Evolutionary conservation across 2,888 invertebrate genomes (phyloP).

Genomic region (Bibio marci): DNA sequence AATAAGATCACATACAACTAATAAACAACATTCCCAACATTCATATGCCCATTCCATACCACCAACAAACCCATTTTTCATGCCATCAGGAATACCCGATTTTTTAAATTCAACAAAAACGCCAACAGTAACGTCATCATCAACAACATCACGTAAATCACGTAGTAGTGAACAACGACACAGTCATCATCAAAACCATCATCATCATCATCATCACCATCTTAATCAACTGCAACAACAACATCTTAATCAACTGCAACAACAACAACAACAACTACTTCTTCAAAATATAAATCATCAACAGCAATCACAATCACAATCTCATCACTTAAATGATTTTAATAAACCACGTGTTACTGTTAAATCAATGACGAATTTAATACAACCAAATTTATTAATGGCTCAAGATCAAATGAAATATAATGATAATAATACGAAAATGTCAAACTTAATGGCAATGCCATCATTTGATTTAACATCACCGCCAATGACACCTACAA

Average conservation of each 20-base stretch:
- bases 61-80: constrained; percentile 1
- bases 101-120: constrained; percentile 11
- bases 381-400: constrained; percentile 31
- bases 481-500: constrained; percentile 17
- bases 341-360: constrained; percentile 41
- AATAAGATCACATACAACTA: constrained; percentile 5
- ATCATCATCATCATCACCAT: constrained; percentile 1
- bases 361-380: constrained; percentile 41
- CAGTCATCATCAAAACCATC: constrained; percentile 17
- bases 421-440: constrained; percentile 26
- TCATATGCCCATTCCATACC: not conserved
- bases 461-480: constrained; percentile 22
- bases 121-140: constrained; percentile 17
- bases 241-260: constrained; percentile 21
- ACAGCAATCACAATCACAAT: constrained; percentile 16
- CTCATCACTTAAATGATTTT: constrained; percentile 1
- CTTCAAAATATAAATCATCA: constrained; percentile 27
- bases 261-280: constrained; percentile 29
- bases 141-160: constrained; percentile 2
- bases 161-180: constrained; percentile 15
- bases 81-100: too few species aligned
- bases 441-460: constrained; percentile 18
- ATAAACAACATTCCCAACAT: constrained; percentile 5
- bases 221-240: constrained; percentile 23
- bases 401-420: constrained; percentile 11